Conservation (phyloP, 1,140 invertebrate genomes). For the Pachypeltis micranthus region DNA sequence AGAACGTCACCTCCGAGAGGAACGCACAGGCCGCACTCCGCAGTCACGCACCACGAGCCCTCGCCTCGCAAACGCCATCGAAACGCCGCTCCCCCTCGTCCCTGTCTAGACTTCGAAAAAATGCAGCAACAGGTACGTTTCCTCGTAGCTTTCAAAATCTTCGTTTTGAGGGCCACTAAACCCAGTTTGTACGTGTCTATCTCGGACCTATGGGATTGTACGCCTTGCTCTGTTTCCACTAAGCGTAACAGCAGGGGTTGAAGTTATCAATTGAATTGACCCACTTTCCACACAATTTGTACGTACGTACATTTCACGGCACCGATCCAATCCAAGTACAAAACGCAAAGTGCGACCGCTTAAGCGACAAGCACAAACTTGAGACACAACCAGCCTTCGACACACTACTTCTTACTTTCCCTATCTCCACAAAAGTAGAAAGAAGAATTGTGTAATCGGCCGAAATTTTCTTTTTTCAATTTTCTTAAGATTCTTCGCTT, state of each 20-base stretch:
- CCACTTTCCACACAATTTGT: background rate
- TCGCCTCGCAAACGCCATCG: constrained; percentile 45
- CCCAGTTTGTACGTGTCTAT: constrained; percentile 1
- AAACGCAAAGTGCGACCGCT: too few species aligned
- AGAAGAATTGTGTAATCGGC: too few species aligned
- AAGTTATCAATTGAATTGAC: background rate
- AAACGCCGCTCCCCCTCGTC: constrained; percentile 47
- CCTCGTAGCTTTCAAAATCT: background rate
- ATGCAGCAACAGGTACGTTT: constrained; percentile 77
- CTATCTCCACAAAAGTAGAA: too few species aligned
- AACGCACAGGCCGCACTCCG: constrained; percentile 27
- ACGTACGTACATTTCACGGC: background rate
- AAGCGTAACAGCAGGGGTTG: background rate
- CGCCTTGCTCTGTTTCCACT: background rate
- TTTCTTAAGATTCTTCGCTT: too few species aligned
- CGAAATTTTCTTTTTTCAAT: too few species aligned
- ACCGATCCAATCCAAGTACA: too few species aligned
- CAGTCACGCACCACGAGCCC: constrained; percentile 42
- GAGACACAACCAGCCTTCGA: too few species aligned
- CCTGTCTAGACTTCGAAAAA: constrained; percentile 89
- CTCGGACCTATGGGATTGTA: background rate
- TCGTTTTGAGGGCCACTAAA: background rate
- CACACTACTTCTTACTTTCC: too few species aligned
- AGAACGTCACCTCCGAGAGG: constrained; percentile 67
- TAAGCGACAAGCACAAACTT: too few species aligned